phyloP scores from a whole-genome alignment of 2,113 vertebrate genomes.

The Centropus unirufus region DNA sequence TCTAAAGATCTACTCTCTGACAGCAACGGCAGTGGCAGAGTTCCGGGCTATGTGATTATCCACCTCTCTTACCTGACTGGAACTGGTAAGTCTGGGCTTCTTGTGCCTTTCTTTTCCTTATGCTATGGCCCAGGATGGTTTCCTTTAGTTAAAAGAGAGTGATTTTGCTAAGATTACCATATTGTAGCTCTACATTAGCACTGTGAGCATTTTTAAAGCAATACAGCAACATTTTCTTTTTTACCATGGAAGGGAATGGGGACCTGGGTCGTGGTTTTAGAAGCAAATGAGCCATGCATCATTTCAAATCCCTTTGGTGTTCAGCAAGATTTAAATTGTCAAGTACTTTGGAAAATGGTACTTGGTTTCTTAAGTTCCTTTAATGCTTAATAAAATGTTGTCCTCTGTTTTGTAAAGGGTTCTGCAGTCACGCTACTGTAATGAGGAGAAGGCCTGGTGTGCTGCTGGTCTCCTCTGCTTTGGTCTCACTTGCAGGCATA shows the following conservation, averaged over 20 bases:
- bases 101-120: neutral
- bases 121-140: neutral
- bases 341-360: neutral
- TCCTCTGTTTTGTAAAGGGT: too few species aligned
- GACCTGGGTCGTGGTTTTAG: neutral
- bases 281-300: neutral
- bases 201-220: neutral
- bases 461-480: neutral
- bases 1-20: neutral
- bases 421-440: neutral
- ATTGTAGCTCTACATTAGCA: neutral
- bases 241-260: neutral
- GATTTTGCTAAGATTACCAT: neutral
- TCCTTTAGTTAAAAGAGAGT: neutral
- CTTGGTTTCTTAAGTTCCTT: neutral
- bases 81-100: constrained; percentile 38
- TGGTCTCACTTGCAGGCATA: neutral
- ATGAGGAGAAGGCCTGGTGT: neutral
- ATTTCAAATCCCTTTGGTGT: neutral
- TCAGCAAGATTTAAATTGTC: neutral
- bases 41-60: neutral
- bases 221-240: too few species aligned
- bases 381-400: neutral
- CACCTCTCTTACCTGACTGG: accelerated
- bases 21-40: neutral